Evolutionary conservation across 2,113 vertebrate genomes (phyloP).

Genomic region (Nerophis lumbriciformis): DNA sequence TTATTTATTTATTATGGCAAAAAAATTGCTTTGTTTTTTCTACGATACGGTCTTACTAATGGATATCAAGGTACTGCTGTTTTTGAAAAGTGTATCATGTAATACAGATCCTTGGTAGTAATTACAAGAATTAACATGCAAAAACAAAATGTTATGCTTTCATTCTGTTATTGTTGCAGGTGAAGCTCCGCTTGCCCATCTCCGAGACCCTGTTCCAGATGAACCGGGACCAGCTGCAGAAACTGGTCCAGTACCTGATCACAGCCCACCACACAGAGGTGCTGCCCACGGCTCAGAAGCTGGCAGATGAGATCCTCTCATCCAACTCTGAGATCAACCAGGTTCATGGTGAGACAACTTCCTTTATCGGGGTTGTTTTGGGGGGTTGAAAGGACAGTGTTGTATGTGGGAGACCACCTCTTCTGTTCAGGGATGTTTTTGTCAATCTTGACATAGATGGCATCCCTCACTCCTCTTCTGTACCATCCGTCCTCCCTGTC

Average conservation of each 20-base stretch:
- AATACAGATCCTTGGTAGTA: too few relatives aligned
- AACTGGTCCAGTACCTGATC: constrained; percentile 98
- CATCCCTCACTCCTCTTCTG: too few relatives aligned
- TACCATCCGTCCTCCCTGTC: too few relatives aligned
- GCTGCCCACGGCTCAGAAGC: constrained; percentile 94
- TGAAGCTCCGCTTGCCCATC: constrained; percentile 97
- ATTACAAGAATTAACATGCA: too few relatives aligned
- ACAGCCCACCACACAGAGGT: constrained; percentile 98
- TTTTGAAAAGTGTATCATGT: too few relatives aligned
- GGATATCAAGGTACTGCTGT: too few relatives aligned
- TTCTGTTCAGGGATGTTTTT: too few relatives aligned
- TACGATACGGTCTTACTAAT: too few relatives aligned
- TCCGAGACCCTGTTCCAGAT: constrained; percentile 99
- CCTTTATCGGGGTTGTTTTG: not conserved
- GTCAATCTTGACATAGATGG: too few relatives aligned
- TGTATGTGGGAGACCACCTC: too few relatives aligned
- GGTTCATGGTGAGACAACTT: constrained; percentile 83
- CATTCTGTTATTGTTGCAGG: constrained; percentile 48
- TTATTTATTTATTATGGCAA: too few relatives aligned
- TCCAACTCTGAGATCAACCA: constrained; percentile 99
- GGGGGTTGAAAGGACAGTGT: not conserved
- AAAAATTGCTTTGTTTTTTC: too few relatives aligned
- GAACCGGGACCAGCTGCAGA: constrained; percentile 98
- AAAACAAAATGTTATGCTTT: not conserved
- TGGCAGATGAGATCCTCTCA: constrained; percentile 98